Evolutionary conservation across 2,888 invertebrate genomes (phyloP), one percentile per base, ranked within the genome.

Genomic region (Napeogenes sylphis): DNA sequence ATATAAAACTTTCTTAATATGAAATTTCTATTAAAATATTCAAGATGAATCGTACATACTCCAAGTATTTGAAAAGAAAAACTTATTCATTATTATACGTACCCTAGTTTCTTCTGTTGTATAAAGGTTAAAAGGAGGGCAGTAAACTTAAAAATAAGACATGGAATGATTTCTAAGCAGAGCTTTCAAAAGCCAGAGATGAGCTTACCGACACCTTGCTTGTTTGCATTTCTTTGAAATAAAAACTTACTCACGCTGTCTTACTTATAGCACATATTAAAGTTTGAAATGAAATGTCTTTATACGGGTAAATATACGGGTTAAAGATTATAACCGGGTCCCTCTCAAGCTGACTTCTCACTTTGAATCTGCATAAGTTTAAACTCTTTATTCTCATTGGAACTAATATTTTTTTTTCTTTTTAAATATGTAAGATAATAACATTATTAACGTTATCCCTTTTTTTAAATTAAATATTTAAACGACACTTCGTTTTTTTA

Each of bases 151-250:
- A 67, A 67, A 63, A 67, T 65, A 67, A 67, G 62, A 57, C 61
- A 45, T 63, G 65, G 57, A 67, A 63, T 65, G 60, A 57, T 67
- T 65, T 67, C 63, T 56, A 61, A 67, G 63, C 62, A 58, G 55
- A 61, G 59, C 63, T 65, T 62, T 67, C 61, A 65, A 67, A 67
- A 63, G 65, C 58, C 58, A 63, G 57, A 65, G 67, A 67, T 67
- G 65, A 67, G 61, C 61, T 67, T 67, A 67, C 67, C 59, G 56
- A 65, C 63, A 68, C 65, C 65, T 63, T 55, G 63, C 45, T 53
- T 68, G 61, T 68, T 65, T 66, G 45, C 67, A 56, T 65, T 65
- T 68, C 67, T 68, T 68, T 63, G 59, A 68, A 58, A 65, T 65
- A 65, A 65, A 66, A 56, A 55, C 55, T 53, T 45, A 59, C 54